Evolutionary conservation across 1,140 invertebrate species (phyloP).

Genomic region (Pemphigus obesinymphae): DNA sequence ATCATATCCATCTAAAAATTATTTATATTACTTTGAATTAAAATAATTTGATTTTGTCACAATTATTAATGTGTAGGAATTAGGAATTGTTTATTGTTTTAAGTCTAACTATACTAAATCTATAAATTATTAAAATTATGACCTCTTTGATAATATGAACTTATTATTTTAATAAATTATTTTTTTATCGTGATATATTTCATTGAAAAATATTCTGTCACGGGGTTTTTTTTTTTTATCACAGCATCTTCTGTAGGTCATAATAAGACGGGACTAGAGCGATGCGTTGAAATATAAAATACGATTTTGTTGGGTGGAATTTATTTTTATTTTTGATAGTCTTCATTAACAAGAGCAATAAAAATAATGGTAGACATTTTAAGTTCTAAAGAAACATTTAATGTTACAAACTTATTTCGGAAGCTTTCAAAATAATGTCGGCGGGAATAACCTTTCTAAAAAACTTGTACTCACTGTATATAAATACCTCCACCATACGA

Average conservation of each 20-base stretch:
- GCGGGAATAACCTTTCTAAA: not conserved
- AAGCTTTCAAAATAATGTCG: not conserved
- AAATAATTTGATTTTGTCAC: too few relatives aligned
- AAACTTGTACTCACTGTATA: not conserved
- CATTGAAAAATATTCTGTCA: not conserved
- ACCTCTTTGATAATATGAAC: too few relatives aligned
- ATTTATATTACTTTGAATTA: too few relatives aligned
- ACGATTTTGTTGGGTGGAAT: not conserved
- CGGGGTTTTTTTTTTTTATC: not conserved
- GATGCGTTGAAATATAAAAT: not conserved
- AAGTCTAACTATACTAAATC: too few relatives aligned
- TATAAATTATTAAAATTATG: too few relatives aligned
- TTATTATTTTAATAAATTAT: not conserved
- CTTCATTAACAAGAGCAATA: not conserved
- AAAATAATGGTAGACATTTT: slow-evolving; percentile 4
- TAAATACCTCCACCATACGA: too few relatives aligned
- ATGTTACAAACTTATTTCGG: slow-evolving; percentile 5
- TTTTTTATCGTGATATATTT: not conserved
- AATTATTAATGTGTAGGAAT: too few relatives aligned
- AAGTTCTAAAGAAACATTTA: not conserved
- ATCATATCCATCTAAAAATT: too few relatives aligned
- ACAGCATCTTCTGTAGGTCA: not conserved
- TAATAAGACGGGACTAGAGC: not conserved
- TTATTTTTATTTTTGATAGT: not conserved
- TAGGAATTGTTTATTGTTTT: too few relatives aligned